Base-by-base conservation (phyloP, 2,888 invertebrate genomes). In the Phytoseiulus persimilis region DNA sequence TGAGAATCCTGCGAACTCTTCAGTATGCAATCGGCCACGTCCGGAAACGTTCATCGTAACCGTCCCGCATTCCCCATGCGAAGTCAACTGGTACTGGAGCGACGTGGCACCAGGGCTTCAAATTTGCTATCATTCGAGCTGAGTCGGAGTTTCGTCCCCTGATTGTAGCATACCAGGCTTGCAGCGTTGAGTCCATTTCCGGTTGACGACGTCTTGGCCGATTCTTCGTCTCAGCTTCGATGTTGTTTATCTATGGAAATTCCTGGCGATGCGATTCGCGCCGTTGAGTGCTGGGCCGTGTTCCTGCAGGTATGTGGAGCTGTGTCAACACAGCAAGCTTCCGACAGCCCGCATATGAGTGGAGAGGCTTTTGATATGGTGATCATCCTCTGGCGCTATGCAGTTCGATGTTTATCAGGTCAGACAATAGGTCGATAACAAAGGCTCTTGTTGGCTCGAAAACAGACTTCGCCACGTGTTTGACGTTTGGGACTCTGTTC, bases 341-440 rank as follows among this genome's bases (percentile, higher is more conserved):
- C 65, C 65, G 65, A 65, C 65, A 28, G 28, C 65, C 65, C 65
- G 65, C 65, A 65, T 65, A 65, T 65, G 65, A 65, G 65, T 65
- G 65, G 28, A 65, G 65, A 65, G 65, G 65, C 65, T 65, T 65
- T 65, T 65, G 65, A 65, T 65, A 65, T 65, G 65, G 65, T 65
- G 65, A 65, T 65, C 65, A 65, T 65, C 65, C 65, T 65, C 65
- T 65, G 65, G 65, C 65, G 65, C 65, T 65, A 65, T 65, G 65
- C 65, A 65, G 65, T 65, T 65, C 65, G 11, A 65, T 65, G 65
- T 65, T 65, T 65, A 65, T 65, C 65, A 65, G 65, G 65, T 65
- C 65, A 28, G 65, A 65, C 65, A 65, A 65, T 65, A 65, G 65
- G 65, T 65, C 65, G 65, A 65, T 65, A 65, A 65, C 65, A 65